A percentile compares a stretch with the other conserved stretches of the same genome.
These are phyloP conservation scores for Ascidia mentula DNA, from an alignment of 23 tunicate species.

Conservation along the genomic window DNA sequence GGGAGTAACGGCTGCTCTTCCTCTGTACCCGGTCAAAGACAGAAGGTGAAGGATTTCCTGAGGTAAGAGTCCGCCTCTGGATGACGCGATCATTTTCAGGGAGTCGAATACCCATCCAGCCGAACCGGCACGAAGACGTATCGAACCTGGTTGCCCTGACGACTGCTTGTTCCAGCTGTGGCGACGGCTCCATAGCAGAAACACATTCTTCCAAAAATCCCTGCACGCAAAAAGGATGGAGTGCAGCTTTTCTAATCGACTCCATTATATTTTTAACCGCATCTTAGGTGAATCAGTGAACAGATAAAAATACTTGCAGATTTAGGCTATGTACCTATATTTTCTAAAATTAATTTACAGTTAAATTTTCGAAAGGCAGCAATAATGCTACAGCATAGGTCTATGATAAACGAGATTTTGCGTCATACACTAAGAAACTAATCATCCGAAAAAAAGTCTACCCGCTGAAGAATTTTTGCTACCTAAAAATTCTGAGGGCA, in stretches of 20 bases:
- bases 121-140: slow-evolving; percentile 27
- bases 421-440: too few relatives aligned
- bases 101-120: slow-evolving; percentile 85
- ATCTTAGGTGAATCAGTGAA: too few relatives aligned
- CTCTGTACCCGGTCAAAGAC: slow-evolving; percentile 55
- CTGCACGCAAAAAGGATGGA: slow-evolving; percentile 33
- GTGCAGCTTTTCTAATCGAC: too few relatives aligned
- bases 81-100: slow-evolving; percentile 50
- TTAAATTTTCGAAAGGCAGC: too few relatives aligned
- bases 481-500: slow-evolving; percentile 65
- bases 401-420: too few relatives aligned
- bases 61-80: slow-evolving; percentile 47
- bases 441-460: too few relatives aligned
- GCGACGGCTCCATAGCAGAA: slow-evolving; percentile 57
- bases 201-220: slow-evolving; percentile 67
- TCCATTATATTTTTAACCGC: too few relatives aligned
- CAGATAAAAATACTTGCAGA: too few relatives aligned
- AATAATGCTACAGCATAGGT: too few relatives aligned
- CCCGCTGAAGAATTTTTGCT: too few relatives aligned
- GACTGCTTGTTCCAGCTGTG: slow-evolving; percentile 81
- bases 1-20: slow-evolving; percentile 64
- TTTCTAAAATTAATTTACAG: too few relatives aligned
- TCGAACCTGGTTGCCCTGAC: slow-evolving; percentile 80
- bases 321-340: too few relatives aligned
- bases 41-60: slow-evolving; percentile 61